phyloP scores from a whole-genome alignment of 1,140 invertebrate genomes.

The Apocrypta bakeri region DNA sequence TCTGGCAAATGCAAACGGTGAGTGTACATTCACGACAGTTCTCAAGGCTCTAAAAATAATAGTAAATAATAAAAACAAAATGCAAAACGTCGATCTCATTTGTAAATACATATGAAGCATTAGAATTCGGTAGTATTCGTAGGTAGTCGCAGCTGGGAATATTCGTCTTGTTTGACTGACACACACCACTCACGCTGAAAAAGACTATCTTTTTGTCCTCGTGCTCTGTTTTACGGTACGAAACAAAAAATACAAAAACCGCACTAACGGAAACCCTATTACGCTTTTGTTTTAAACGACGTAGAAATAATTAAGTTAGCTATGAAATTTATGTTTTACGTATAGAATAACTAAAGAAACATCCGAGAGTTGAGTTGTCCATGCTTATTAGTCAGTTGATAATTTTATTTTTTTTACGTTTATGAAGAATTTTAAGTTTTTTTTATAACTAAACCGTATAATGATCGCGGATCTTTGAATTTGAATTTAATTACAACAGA shows the following conservation, averaged over 20 bases:
- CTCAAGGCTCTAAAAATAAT: conserved; percentile 52
- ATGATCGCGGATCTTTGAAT: conserved; percentile 23
- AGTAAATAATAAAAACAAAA: conserved; percentile 34
- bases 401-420: conserved; percentile 42
- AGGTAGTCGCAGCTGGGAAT: conserved; percentile 34
- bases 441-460: conserved; percentile 29
- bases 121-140: conserved; percentile 53
- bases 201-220: conserved; percentile 4
- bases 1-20: background rate
- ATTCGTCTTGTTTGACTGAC: conserved; percentile 42
- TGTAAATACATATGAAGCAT: conserved; percentile 72
- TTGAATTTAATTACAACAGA: conserved; percentile 33
- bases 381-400: conserved; percentile 43
- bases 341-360: conserved; percentile 35
- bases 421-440: conserved; percentile 22
- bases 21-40: conserved; percentile 28
- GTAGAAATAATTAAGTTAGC: conserved; percentile 6
- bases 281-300: conserved; percentile 40
- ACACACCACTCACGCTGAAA: conserved; percentile 27
- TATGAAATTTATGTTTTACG: conserved; percentile 41
- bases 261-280: conserved; percentile 36
- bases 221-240: background rate
- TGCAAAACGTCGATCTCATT: conserved; percentile 69
- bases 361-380: conserved; percentile 18
- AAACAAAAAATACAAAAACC: conserved; percentile 22